Percentiles rank a stretch among this genome's conserved stretches.
Evolutionary conservation across 53 echinoderm and acorn worm species (phyloP).

Genomic region (Holothuria leucospilota): DNA sequence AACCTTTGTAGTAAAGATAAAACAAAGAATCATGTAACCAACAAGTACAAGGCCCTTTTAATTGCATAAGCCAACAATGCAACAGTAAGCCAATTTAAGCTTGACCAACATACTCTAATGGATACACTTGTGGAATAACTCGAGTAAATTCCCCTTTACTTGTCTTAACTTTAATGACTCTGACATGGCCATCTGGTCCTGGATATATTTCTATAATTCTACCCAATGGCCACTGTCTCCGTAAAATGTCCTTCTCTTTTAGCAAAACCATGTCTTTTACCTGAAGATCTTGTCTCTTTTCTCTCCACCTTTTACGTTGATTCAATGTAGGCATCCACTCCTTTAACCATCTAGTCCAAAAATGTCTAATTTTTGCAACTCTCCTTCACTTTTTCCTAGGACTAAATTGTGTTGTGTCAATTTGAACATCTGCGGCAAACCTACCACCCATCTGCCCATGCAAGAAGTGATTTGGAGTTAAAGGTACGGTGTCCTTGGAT

Average conservation of each 20-base stretch:
- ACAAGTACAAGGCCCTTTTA: too few relatives aligned
- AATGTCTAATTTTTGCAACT: slow-evolving; percentile 34
- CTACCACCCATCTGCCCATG: slow-evolving; percentile 41
- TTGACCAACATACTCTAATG: background rate
- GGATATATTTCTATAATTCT: slow-evolving; percentile 23
- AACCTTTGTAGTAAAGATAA: too few relatives aligned
- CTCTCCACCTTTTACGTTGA: too few relatives aligned
- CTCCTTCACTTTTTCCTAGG: slow-evolving; percentile 33
- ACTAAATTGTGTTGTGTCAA: slow-evolving; percentile 12
- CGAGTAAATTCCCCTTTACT: slow-evolving; percentile 9
- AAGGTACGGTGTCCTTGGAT: slow-evolving; percentile 2
- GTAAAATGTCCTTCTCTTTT: slow-evolving; percentile 2
- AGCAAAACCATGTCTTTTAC: slow-evolving; percentile 45
- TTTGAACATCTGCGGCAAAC: slow-evolving; percentile 28
- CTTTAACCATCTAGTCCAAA: slow-evolving; percentile 38
- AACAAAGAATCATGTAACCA: too few relatives aligned
- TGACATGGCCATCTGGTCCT: slow-evolving; percentile 43
- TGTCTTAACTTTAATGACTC: slow-evolving; percentile 49
- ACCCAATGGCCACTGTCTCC: slow-evolving; percentile 43
- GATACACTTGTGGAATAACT: slow-evolving; percentile 26
- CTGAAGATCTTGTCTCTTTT: slow-evolving; percentile 19
- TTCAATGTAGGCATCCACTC: slow-evolving; percentile 43
- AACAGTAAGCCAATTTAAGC: background rate
- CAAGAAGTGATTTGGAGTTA: slow-evolving; percentile 32
- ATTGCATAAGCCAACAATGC: too few relatives aligned